phyloP scores from a whole-genome alignment of 2,113 vertebrate species.

The Dendrocopos noguchii region DNA sequence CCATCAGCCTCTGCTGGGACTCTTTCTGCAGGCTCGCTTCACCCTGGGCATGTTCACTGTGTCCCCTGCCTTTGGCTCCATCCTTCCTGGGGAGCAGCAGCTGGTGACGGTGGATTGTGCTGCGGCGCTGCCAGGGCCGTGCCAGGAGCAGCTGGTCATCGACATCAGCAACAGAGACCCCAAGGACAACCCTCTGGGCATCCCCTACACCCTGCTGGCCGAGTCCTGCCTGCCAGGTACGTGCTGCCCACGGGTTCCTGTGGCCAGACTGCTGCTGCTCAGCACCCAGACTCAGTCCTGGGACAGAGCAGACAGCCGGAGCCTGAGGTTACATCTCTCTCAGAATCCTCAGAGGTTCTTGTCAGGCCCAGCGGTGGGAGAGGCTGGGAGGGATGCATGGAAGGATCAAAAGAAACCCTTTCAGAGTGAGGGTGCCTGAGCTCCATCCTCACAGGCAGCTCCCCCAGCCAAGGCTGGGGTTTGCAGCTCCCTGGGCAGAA shows the following conservation, averaged over 20 bases:
- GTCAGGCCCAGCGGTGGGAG: neutral
- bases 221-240: slow-evolving; percentile 84
- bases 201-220: slow-evolving; percentile 68
- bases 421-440: neutral
- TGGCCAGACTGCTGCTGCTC: neutral
- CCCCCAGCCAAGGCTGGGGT: neutral
- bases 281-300: neutral
- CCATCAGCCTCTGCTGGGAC: neutral
- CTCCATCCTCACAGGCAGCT: neutral
- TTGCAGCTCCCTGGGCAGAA: neutral
- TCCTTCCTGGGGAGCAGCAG: slow-evolving; percentile 78
- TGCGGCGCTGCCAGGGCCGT: slow-evolving; percentile 81
- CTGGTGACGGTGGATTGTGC: slow-evolving; percentile 83
- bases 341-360: neutral
- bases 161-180: slow-evolving; percentile 86
- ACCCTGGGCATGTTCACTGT: slow-evolving; percentile 84
- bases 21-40: slow-evolving; percentile 73
- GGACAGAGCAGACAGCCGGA: neutral
- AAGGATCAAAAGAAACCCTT: neutral
- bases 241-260: neutral
- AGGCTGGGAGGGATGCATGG: neutral
- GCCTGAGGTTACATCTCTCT: neutral
- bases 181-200: slow-evolving; percentile 78
- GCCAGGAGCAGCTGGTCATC: slow-evolving; percentile 74
- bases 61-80: slow-evolving; percentile 78